Conservation (phyloP, 1,140 invertebrate species). For the Calliopsis andreniformis region DNA sequence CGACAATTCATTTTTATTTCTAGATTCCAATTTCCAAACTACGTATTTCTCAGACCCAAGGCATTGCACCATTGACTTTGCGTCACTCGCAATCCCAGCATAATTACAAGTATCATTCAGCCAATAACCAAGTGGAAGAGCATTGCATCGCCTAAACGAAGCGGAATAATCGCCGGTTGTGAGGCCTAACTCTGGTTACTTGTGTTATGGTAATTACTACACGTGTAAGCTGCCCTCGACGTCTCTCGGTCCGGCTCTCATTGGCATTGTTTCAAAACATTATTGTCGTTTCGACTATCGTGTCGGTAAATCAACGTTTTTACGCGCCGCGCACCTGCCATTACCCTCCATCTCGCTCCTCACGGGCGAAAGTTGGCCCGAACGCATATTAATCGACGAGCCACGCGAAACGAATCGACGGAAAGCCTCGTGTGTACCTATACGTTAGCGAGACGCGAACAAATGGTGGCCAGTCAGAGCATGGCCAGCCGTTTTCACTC, state of each 20-base stretch:
- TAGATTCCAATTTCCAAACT: no score
- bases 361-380: conserved; percentile 55
- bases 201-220: conserved; percentile 71
- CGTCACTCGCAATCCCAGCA: no score
- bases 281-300: conserved; percentile 47
- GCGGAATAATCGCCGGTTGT: conserved; percentile 38
- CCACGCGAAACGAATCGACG: conserved; percentile 56
- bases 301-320: conserved; percentile 54
- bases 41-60: no score
- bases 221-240: conserved; percentile 57
- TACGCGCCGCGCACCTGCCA: conserved; percentile 57
- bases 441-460: conserved; percentile 46
- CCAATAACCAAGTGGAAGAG: neutral
- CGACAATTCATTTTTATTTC: no score
- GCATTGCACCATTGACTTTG: no score
- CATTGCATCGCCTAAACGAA: conserved; percentile 11
- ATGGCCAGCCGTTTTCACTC: conserved; percentile 12
- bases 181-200: conserved; percentile 41
- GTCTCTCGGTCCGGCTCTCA: conserved; percentile 5
- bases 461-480: conserved; percentile 15
- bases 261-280: conserved; percentile 62
- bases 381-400: conserved; percentile 65
- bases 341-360: neutral
- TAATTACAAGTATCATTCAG: neutral
- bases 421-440: conserved; percentile 28